Evolutionary conservation across 2,113 vertebrate genomes (phyloP).

Genomic region (Bungarus multicinctus): DNA sequence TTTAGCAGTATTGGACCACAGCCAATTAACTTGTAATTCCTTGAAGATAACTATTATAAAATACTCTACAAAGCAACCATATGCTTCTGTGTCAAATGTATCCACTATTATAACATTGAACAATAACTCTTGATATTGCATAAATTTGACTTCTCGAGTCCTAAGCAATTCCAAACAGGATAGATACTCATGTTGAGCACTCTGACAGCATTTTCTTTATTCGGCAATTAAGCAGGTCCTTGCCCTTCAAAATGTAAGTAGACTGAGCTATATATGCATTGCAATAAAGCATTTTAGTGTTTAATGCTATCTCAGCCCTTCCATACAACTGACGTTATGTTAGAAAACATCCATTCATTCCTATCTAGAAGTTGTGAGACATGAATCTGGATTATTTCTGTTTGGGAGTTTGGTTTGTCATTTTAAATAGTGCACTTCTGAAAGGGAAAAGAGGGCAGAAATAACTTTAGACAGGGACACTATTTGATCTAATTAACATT

Average conservation of each 20-base stretch:
- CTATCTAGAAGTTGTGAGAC: constrained; percentile 81
- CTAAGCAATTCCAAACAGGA: background rate
- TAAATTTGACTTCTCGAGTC: background rate
- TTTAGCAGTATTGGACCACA: background rate
- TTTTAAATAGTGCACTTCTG: constrained; percentile 82
- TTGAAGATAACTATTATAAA: background rate
- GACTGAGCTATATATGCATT: constrained; percentile 81
- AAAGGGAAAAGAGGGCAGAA: constrained; percentile 40
- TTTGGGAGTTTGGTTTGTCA: constrained; percentile 74
- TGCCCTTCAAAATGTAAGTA: constrained; percentile 85
- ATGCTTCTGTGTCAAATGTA: background rate
- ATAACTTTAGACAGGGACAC: constrained; percentile 21
- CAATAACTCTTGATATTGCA: background rate
- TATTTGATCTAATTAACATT: background rate
- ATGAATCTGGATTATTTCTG: constrained; percentile 81
- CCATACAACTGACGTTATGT: constrained; percentile 85
- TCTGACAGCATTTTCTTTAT: background rate
- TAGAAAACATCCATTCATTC: constrained; percentile 86
- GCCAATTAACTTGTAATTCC: background rate
- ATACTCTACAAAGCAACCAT: background rate
- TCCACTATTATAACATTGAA: background rate
- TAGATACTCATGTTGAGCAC: background rate
- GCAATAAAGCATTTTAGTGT: constrained; percentile 77
- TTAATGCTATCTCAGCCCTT: constrained; percentile 74
- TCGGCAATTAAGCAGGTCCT: background rate